A percentile compares a stretch with the other conserved stretches of the same genome.
Evolutionary conservation across 2,888 invertebrate species (phyloP).

Genomic region (Rugalucina vietnamica): DNA sequence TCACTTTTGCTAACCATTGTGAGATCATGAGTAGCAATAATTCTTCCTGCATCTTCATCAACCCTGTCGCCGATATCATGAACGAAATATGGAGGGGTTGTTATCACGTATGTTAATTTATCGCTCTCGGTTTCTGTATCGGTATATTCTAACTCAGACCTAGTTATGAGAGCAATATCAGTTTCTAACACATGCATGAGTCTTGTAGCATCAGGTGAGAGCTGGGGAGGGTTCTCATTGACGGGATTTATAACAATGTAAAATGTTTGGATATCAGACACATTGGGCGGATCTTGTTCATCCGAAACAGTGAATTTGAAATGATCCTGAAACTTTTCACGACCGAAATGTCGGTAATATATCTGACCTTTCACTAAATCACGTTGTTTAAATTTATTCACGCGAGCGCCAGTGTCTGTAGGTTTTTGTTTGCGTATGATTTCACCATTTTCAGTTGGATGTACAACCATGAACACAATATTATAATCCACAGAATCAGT

Average conservation of each 20-base stretch:
- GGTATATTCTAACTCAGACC: constrained; percentile 79
- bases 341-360: constrained; percentile 82
- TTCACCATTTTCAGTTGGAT: constrained; percentile 79
- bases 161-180: constrained; percentile 79
- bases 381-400: constrained; percentile 80
- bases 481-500: constrained; percentile 80
- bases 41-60: constrained; percentile 80
- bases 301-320: constrained; percentile 81
- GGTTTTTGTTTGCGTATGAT: constrained; percentile 77
- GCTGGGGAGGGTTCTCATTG: constrained; percentile 82
- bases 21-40: constrained; percentile 79
- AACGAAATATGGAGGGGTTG: constrained; percentile 81
- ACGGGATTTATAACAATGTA: constrained; percentile 78
- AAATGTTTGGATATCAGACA: constrained; percentile 78
- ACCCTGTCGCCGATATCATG: constrained; percentile 77
- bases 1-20: constrained; percentile 73
- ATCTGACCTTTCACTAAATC: constrained; percentile 82
- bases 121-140: constrained; percentile 80
- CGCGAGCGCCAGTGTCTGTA: constrained; percentile 75
- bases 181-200: constrained; percentile 80
- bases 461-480: constrained; percentile 78
- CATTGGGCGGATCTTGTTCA: constrained; percentile 81
- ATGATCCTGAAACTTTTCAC: constrained; percentile 77
- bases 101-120: constrained; percentile 80
- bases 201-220: constrained; percentile 75